These are phyloP conservation scores for Bombus breviceps DNA, from an alignment of 1,140 invertebrate species.

Conservation along the genomic window DNA sequence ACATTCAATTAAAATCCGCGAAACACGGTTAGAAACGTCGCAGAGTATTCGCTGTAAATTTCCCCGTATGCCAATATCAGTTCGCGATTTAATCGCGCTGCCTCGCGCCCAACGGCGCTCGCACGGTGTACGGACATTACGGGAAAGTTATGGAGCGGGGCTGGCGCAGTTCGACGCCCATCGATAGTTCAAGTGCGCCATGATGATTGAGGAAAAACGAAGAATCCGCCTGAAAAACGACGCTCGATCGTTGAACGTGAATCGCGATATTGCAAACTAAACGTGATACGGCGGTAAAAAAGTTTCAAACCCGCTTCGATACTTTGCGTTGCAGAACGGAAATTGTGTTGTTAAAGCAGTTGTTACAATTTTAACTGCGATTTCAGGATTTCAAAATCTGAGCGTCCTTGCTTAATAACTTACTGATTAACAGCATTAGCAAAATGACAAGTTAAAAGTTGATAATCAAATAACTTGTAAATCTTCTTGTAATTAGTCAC, in stretches of 20 bases:
- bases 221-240: slow-evolving; percentile 17
- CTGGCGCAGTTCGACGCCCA: slow-evolving; percentile 28
- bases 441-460: not conserved
- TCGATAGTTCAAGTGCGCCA: slow-evolving; percentile 34
- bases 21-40: slow-evolving; percentile 18
- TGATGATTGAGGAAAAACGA: slow-evolving; percentile 42
- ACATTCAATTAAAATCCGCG: slow-evolving; percentile 46
- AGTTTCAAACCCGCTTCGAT: not conserved
- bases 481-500: too few species aligned
- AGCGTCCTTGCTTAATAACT: not conserved
- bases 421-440: too few species aligned
- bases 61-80: slow-evolving; percentile 53
- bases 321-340: not conserved
- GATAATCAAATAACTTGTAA: too few species aligned
- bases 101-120: not conserved
- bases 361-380: not conserved
- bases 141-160: slow-evolving; percentile 44
- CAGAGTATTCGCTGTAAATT: slow-evolving; percentile 46
- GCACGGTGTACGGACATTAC: slow-evolving; percentile 12
- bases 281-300: not conserved
- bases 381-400: not conserved
- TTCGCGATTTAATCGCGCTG: slow-evolving; percentile 44
- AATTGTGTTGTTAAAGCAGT: not conserved
- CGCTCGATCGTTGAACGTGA: slow-evolving; percentile 38
- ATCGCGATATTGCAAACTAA: slow-evolving; percentile 31